phyloP scores from a whole-genome alignment of 1,140 invertebrate genomes.

The Glossosoma conforme region DNA sequence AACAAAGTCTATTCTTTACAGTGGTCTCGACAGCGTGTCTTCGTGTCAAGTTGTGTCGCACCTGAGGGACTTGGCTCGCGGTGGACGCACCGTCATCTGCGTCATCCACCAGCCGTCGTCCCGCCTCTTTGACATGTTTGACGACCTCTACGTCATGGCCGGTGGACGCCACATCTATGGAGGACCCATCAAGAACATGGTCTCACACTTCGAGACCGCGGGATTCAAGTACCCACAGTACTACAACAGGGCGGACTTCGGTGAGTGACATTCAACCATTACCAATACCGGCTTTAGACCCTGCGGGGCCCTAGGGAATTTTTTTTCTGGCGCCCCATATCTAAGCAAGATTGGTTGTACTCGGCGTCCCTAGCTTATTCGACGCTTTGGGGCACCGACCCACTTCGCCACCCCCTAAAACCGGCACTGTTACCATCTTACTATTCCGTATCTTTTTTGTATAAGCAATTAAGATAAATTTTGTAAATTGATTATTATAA shows the following conservation, averaged over 20 bases:
- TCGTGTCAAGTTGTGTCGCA: constrained; percentile 66
- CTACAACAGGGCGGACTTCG: constrained; percentile 66
- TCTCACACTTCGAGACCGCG: constrained; percentile 46
- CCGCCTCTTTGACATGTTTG: constrained; percentile 68
- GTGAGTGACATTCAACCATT: constrained; percentile 40
- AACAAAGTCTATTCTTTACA: too few relatives aligned
- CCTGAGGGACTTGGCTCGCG: constrained; percentile 61
- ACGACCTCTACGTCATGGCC: constrained; percentile 58
- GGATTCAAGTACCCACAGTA: constrained; percentile 58
- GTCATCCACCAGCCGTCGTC: constrained; percentile 89
- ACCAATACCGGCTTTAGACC: too few relatives aligned
- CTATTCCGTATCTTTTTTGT: too few relatives aligned
- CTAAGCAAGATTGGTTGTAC: too few relatives aligned
- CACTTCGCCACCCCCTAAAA: too few relatives aligned
- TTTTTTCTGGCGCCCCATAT: too few relatives aligned
- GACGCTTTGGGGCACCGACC: too few relatives aligned
- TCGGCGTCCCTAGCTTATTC: too few relatives aligned
- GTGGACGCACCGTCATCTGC: constrained; percentile 75
- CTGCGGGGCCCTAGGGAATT: too few relatives aligned
- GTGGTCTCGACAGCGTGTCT: constrained; percentile 71
- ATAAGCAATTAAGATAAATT: too few relatives aligned
- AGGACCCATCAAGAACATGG: constrained; percentile 52
- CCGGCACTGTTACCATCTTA: not conserved
- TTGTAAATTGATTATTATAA: too few relatives aligned
- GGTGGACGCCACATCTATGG: constrained; percentile 56